Evolutionary conservation across 2,113 vertebrate species (phyloP).

Genomic region (Anguilla rostrata): DNA sequence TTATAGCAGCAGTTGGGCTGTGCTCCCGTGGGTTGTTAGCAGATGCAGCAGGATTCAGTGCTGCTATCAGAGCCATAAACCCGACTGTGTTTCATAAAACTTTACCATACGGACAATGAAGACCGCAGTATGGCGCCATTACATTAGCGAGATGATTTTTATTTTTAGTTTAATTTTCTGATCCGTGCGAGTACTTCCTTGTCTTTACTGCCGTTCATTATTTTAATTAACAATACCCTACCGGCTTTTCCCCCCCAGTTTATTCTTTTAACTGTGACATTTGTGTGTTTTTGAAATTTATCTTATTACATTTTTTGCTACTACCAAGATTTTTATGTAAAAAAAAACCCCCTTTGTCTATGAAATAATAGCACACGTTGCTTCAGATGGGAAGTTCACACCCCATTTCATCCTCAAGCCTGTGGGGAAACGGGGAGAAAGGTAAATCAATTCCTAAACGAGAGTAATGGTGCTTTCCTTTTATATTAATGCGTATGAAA

Average conservation of each 20-base stretch:
- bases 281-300: background rate
- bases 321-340: background rate
- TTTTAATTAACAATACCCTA: background rate
- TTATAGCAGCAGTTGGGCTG: background rate
- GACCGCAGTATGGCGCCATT: background rate
- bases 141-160: background rate
- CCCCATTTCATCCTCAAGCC: slow-evolving; percentile 28
- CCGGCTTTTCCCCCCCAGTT: background rate
- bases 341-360: slow-evolving; percentile 20
- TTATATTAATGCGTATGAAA: slow-evolving; percentile 47
- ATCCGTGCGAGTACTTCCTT: background rate
- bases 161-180: background rate
- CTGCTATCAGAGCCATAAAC: background rate
- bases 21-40: background rate
- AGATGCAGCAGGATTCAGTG: background rate
- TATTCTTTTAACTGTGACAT: background rate
- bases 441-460: slow-evolving; percentile 30
- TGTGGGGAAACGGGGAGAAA: slow-evolving; percentile 32
- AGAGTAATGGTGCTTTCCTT: slow-evolving; percentile 47
- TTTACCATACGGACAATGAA: background rate
- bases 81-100: background rate
- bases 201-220: background rate
- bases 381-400: slow-evolving; percentile 32
- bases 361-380: slow-evolving; percentile 34
- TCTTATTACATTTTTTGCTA: background rate